Conservation (phyloP, 2,797 vertebrate genomes). For the Malacoraja senta region DNA sequence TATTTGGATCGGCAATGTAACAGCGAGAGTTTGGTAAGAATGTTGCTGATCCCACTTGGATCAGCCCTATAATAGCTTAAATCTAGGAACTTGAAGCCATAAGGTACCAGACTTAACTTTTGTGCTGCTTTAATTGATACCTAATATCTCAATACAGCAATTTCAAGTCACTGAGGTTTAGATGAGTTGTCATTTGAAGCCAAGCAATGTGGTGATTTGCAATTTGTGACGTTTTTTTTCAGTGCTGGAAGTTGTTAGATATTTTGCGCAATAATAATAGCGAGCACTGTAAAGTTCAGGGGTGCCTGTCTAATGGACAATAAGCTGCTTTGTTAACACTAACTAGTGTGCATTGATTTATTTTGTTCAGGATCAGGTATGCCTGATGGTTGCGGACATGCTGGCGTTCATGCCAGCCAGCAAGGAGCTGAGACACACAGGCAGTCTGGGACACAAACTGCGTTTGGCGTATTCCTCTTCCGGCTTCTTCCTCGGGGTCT, state of each 20-base stretch:
- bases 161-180: not conserved
- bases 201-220: too few species aligned
- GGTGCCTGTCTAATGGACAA: not conserved
- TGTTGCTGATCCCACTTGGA: not conserved
- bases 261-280: not conserved
- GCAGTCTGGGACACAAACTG: constrained; percentile 70
- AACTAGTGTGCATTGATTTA: not conserved
- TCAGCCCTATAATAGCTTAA: not conserved
- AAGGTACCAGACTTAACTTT: not conserved
- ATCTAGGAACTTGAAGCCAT: not conserved
- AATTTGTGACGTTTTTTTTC: too few species aligned
- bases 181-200: not conserved
- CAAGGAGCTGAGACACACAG: constrained; percentile 62
- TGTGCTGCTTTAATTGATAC: not conserved
- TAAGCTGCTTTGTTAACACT: not conserved
- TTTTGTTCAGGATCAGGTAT: constrained; percentile 71
- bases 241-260: not conserved
- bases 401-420: constrained; percentile 78
- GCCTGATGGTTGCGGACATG: constrained; percentile 81
- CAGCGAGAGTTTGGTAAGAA: not conserved
- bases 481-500: constrained; percentile 75
- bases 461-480: constrained; percentile 70
- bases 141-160: not conserved
- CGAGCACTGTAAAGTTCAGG: not conserved
- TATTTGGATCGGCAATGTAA: not conserved